These are phyloP conservation scores for Drosophila saltans DNA, from an alignment of 1,140 invertebrate species.

Conservation along the genomic window DNA sequence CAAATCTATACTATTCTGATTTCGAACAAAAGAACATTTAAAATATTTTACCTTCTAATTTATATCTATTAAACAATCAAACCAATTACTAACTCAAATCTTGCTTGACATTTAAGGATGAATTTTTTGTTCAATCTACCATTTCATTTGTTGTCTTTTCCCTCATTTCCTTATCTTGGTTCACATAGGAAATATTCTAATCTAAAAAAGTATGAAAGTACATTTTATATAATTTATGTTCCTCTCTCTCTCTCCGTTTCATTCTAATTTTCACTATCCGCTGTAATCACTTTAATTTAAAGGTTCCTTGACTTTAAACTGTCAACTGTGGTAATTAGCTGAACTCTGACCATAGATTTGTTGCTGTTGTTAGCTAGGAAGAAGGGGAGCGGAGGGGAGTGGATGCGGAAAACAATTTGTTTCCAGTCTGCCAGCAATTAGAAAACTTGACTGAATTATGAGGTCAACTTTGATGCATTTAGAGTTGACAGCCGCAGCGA, in stretches of 20 bases:
- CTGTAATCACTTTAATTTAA: conserved; percentile 55
- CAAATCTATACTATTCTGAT: too few relatives aligned
- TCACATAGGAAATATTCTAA: background rate
- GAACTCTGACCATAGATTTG: conserved; percentile 60
- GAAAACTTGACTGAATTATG: conserved; percentile 55
- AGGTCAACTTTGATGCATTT: conserved; percentile 39
- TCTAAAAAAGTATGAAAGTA: background rate
- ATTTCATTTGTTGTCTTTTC: too few relatives aligned
- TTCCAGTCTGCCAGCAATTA: conserved; percentile 39
- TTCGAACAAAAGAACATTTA: too few relatives aligned
- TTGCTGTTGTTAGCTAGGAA: background rate
- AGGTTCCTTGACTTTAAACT: conserved; percentile 67
- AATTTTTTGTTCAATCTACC: too few relatives aligned
- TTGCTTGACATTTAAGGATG: too few relatives aligned
- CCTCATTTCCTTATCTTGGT: background rate
- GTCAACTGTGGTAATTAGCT: conserved; percentile 65
- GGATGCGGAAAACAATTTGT: background rate
- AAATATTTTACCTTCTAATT: too few relatives aligned
- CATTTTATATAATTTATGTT: conserved; percentile 19
- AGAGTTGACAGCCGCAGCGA: conserved; percentile 24
- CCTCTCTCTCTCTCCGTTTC: conserved; percentile 7
- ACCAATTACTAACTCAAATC: too few relatives aligned
- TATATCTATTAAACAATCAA: too few relatives aligned
- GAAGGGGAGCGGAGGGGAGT: too few relatives aligned
- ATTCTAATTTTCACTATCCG: conserved; percentile 24